Percentiles rank a stretch among this genome's conserved stretches.
Conservation (phyloP, 2,888 invertebrate genomes). For the Tillus elongatus region DNA sequence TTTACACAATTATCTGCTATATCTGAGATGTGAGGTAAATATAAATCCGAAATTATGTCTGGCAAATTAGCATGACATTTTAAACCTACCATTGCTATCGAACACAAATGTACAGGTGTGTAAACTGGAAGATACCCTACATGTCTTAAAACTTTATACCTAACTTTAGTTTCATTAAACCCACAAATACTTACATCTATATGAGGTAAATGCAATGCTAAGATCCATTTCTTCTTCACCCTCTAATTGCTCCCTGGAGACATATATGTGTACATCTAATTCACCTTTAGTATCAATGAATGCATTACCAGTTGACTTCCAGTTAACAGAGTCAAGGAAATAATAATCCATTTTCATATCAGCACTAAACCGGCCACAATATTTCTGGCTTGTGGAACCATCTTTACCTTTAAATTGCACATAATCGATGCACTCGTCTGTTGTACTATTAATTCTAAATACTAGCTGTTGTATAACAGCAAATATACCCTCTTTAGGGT, state of each 20-base stretch:
- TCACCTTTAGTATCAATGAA: slow-evolving; percentile 12
- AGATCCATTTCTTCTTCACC: slow-evolving; percentile 16
- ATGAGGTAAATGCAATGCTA: slow-evolving; percentile 20
- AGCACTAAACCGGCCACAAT: slow-evolving; percentile 12
- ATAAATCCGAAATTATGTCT: too few relatives aligned
- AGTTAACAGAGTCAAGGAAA: slow-evolving; percentile 5
- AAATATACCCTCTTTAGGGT: slow-evolving; percentile 15
- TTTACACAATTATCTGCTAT: too few relatives aligned
- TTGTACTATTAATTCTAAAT: slow-evolving; percentile 13
- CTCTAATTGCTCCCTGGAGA: slow-evolving; percentile 16
- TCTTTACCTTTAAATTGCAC: slow-evolving; percentile 17
- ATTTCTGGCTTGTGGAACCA: slow-evolving; percentile 10
- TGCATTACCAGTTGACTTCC: slow-evolving; percentile 10
- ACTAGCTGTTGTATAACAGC: slow-evolving; percentile 19
- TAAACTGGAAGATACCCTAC: too few relatives aligned
- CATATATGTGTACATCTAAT: slow-evolving; percentile 13
- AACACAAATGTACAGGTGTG: too few relatives aligned
- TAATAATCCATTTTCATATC: slow-evolving; percentile 9
- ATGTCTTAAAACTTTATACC: too few relatives aligned
- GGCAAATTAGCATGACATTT: slow-evolving; percentile 1
- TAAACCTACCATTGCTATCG: background rate
- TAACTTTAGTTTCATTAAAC: too few relatives aligned
- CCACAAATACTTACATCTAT: slow-evolving; percentile 17
- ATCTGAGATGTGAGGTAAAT: too few relatives aligned
- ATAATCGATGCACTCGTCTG: slow-evolving; percentile 19